phyloP scores from a whole-genome alignment of 1,140 invertebrate species.

The Saxidomus purpurata region DNA sequence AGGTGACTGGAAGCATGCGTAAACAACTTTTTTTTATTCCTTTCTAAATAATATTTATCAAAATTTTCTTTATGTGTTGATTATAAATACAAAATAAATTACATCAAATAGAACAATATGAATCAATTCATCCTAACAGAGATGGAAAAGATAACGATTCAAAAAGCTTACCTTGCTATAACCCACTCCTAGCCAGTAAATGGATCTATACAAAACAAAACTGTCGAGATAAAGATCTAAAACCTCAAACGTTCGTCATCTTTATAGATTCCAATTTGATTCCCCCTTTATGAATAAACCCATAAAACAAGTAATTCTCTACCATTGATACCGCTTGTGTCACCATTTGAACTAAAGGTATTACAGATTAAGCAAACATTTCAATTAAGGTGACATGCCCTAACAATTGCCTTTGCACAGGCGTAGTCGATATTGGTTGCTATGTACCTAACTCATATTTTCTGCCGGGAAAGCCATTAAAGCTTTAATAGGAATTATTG shows the following conservation, averaged over 20 bases:
- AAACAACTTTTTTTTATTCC: no score
- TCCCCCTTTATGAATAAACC: neutral
- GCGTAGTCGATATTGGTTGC: constrained; percentile 21
- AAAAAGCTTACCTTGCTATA: neutral
- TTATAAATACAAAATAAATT: no score
- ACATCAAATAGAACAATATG: no score
- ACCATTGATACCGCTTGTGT: neutral
- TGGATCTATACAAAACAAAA: neutral
- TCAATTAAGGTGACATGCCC: neutral
- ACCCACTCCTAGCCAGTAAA: neutral
- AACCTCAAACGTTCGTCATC: neutral
- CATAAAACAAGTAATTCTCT: constrained; percentile 14
- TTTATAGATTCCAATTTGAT: neutral
- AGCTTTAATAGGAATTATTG: constrained; percentile 9
- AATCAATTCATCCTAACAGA: no score
- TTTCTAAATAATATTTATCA: no score
- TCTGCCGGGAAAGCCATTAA: neutral
- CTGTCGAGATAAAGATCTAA: neutral
- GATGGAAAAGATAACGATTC: no score
- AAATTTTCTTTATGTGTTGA: no score
- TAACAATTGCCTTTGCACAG: constrained; percentile 14
- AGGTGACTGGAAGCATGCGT: no score
- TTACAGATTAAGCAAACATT: constrained; percentile 19
- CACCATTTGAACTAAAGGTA: neutral
- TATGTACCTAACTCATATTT: constrained; percentile 12